phyloP scores from a whole-genome alignment of 1,140 invertebrate species.

The Bombus superbus region DNA sequence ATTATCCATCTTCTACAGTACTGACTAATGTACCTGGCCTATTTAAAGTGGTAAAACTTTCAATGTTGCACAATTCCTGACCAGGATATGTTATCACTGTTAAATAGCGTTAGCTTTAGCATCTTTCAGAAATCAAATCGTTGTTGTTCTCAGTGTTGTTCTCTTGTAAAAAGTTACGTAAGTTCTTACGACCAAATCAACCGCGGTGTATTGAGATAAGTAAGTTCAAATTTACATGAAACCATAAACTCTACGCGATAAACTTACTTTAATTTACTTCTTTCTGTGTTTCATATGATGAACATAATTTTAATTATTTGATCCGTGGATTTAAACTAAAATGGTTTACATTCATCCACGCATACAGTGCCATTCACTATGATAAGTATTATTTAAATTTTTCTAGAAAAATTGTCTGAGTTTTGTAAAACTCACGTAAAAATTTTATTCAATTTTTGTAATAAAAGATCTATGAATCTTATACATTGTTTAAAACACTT shows the following conservation, averaged over 20 bases:
- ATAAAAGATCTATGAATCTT: no score
- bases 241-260: neutral
- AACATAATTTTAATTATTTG: neutral
- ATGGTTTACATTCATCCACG: no score
- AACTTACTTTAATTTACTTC: no score
- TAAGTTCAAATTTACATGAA: neutral
- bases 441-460: no score
- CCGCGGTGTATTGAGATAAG: neutral
- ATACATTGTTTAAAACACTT: no score
- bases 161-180: neutral
- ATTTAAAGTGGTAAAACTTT: neutral
- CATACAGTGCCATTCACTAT: no score
- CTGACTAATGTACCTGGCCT: neutral
- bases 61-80: slow-evolving; percentile 7
- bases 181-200: neutral
- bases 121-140: neutral
- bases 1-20: neutral
- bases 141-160: neutral
- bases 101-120: neutral
- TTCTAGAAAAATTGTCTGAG: no score
- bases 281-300: neutral
- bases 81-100: neutral
- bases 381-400: no score
- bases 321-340: neutral
- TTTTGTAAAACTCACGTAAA: no score